These are phyloP conservation scores for Heptranchias perlo DNA, from an alignment of 2,113 vertebrate species.

Conservation along the genomic window DNA sequence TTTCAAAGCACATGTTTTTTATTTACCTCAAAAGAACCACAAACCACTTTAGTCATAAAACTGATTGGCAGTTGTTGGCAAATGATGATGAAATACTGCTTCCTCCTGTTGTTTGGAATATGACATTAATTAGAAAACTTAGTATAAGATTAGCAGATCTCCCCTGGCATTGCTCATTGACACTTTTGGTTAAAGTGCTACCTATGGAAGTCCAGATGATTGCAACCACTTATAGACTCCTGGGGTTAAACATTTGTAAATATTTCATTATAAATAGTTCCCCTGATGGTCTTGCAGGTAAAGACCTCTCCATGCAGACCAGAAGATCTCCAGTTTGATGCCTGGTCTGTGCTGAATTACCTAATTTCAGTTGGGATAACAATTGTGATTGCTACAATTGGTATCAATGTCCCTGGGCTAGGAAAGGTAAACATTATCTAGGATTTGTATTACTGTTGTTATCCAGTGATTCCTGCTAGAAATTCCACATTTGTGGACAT, in stretches of 20 bases:
- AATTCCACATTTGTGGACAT: neutral
- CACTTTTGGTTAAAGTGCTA: neutral
- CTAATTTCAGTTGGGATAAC: neutral
- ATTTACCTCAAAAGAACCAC: neutral
- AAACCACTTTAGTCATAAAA: neutral
- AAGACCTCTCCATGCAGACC: neutral
- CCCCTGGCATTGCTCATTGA: neutral
- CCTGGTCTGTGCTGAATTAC: neutral
- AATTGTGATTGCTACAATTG: neutral
- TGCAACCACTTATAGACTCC: neutral
- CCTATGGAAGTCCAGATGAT: neutral
- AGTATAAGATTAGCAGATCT: too few relatives aligned
- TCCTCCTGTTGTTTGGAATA: neutral
- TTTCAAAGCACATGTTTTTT: neutral
- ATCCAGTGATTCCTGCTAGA: neutral
- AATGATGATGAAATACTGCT: neutral
- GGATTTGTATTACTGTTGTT: neutral
- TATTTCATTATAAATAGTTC: neutral
- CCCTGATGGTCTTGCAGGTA: neutral
- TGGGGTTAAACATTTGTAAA: neutral
- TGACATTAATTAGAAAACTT: neutral
- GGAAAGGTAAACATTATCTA: neutral
- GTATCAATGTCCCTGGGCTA: neutral
- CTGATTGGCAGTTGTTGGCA: neutral
- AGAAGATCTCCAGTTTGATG: neutral